A percentile compares a stretch with the other conserved stretches of the same genome.
These are phyloP conservation scores for Capitulum mitella DNA, from an alignment of 2,888 invertebrate species.

Conservation along the genomic window DNA sequence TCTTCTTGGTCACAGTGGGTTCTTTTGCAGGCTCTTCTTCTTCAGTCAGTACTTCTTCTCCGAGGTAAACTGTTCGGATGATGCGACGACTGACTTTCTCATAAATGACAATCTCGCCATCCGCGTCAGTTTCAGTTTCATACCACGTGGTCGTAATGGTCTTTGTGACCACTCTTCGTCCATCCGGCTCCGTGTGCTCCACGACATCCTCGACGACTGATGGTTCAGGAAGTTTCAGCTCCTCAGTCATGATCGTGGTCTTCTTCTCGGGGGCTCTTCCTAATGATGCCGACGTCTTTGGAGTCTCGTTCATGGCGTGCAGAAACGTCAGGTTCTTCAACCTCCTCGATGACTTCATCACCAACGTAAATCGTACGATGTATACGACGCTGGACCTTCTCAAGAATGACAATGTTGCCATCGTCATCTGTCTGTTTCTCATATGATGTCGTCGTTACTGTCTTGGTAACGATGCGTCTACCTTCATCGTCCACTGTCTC, in stretches of 20 bases:
- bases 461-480: background rate
- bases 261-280: background rate
- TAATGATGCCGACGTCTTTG: no score
- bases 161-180: background rate
- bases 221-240: background rate
- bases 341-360: background rate
- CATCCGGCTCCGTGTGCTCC: background rate
- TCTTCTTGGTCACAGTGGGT: background rate
- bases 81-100: background rate
- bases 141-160: background rate
- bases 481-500: background rate
- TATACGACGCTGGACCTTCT: constrained; percentile 1
- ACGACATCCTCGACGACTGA: background rate
- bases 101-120: background rate
- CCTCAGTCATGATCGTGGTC: background rate
- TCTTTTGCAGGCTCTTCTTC: background rate
- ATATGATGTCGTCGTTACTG: background rate
- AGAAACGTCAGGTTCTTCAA: background rate
- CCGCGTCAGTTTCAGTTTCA: background rate
- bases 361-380: background rate
- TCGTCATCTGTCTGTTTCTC: background rate
- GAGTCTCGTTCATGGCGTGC: background rate
- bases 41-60: background rate
- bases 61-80: background rate
- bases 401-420: background rate